Base-by-base conservation (phyloP, 1,140 invertebrate species). In the Thalassaphorura encarpata region DNA sequence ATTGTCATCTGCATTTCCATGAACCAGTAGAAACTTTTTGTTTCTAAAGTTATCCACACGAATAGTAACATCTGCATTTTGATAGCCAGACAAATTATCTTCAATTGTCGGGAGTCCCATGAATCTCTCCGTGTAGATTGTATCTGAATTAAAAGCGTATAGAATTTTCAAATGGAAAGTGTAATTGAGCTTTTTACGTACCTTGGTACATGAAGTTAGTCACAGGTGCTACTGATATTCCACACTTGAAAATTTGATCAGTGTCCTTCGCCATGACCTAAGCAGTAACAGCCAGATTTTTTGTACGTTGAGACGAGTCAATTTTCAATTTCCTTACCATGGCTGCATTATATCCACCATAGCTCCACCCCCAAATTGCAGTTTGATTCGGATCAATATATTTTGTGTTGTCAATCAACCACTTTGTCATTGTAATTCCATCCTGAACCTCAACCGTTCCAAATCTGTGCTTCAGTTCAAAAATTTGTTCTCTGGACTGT, bases 121-220 rank as follows among this genome's bases (percentile, higher is more conserved):
- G 70, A 87, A 95, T 27, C 91, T 76, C 68, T 97, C 92, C 2
- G 92, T 93, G 69, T 95, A 96, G 67, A 92, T 88, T 18, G 91
- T 88, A 75, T 97, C 92, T 96, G 70, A 39, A 77, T 59, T 62
- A 52, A 53, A 45, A 6, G n/a, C 8, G 33, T 8, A 36, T 29
- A 19, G 2, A 33, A 50, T 19, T 31, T 23, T 18, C 6, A 18
- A 11, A 33, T 40, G 18, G 16, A n/a, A n/a, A n/a, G n/a, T n/a
- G n/a, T n/a, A n/a, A n/a, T 6, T 43, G 8, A 19, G 19, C 19
- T 43, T 43, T 45, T 43, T 53, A 65, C 72, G 77, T 75, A 91
- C 88, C 87, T 71, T 96, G 95, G 69, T 91, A 87, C 36, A 84
- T 74, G 89, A 89, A 97, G 66, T 89, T 89, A 11, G 90, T 93